phyloP scores from a whole-genome alignment of 2,113 vertebrate genomes.

The Amia ocellicauda region DNA sequence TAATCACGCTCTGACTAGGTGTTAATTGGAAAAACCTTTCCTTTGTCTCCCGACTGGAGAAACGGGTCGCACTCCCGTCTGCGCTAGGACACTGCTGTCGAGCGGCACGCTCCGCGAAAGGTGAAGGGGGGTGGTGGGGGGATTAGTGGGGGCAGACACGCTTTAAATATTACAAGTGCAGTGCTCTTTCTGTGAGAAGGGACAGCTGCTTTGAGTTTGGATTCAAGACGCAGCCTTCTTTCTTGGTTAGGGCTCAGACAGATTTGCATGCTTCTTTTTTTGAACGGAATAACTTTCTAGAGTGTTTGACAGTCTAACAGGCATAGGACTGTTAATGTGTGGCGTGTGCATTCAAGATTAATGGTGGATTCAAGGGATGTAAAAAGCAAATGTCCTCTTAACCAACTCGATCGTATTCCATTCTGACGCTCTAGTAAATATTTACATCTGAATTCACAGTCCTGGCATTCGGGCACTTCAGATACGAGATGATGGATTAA shows the following conservation, averaged over 20 bases:
- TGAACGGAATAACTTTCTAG: not conserved
- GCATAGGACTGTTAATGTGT: constrained; percentile 12
- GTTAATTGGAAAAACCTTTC: constrained; percentile 19
- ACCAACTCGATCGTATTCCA: not conserved
- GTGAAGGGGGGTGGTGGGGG: constrained; percentile 24
- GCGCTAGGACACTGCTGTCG: not conserved
- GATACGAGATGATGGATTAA: constrained; percentile 17
- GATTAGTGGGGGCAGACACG: constrained; percentile 32
- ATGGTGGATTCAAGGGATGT: constrained; percentile 20
- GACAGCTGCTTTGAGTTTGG: constrained; percentile 62
- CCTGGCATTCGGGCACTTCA: too few species aligned
- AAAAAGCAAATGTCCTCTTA: constrained; percentile 22
- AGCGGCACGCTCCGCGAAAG: constrained; percentile 12
- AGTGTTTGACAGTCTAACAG: constrained; percentile 12
- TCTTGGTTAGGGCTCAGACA: constrained; percentile 37
- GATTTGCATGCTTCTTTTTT: constrained; percentile 23
- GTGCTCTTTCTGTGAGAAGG: constrained; percentile 20
- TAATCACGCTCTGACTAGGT: constrained; percentile 12
- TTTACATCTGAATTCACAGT: constrained; percentile 16
- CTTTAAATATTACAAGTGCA: constrained; percentile 47
- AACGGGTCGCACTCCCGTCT: constrained; percentile 18
- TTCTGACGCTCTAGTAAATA: constrained; percentile 9
- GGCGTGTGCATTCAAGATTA: constrained; percentile 11
- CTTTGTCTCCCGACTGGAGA: constrained; percentile 20
- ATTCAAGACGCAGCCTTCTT: constrained; percentile 47